Percentiles rank a stretch among this genome's conserved stretches.
phyloP scores from a whole-genome alignment of 2,888 invertebrate genomes.

The Chrysodeixis includens region DNA sequence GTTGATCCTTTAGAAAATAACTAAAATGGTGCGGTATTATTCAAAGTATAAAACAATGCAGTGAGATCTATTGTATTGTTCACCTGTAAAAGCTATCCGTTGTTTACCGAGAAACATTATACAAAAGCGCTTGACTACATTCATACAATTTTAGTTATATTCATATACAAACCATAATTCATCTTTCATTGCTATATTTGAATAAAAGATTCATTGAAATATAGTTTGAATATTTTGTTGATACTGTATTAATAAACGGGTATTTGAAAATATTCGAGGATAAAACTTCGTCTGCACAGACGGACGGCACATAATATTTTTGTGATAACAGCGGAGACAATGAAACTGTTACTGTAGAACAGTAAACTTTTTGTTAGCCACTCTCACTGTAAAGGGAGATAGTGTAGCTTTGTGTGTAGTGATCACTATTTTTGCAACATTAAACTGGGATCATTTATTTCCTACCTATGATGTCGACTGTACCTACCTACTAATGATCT shows the following conservation, averaged over 20 bases:
- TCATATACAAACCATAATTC: not conserved
- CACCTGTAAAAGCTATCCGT: not conserved
- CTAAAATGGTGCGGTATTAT: not conserved
- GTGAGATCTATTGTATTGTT: slow-evolving; percentile 1
- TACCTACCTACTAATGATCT: too few relatives aligned
- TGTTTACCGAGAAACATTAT: slow-evolving; percentile 2
- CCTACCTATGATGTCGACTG: too few relatives aligned
- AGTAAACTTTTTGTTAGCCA: slow-evolving; percentile 1
- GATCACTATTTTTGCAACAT: not conserved
- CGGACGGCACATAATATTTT: not conserved
- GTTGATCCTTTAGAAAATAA: not conserved
- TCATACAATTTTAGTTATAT: too few relatives aligned
- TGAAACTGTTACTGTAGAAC: not conserved
- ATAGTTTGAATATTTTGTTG: not conserved
- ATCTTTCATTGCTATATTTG: not conserved
- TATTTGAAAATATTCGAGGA: not conserved
- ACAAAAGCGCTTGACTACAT: not conserved
- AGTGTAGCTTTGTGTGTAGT: not conserved
- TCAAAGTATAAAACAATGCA: not conserved
- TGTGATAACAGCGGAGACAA: not conserved
- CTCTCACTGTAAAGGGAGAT: not conserved
- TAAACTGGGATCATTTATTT: too few relatives aligned
- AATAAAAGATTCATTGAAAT: not conserved
- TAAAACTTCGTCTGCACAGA: not conserved
- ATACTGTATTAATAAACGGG: not conserved